These are phyloP conservation scores for Platycheirus albimanus DNA, from an alignment of 2,888 invertebrate species.

Conservation along the genomic window DNA sequence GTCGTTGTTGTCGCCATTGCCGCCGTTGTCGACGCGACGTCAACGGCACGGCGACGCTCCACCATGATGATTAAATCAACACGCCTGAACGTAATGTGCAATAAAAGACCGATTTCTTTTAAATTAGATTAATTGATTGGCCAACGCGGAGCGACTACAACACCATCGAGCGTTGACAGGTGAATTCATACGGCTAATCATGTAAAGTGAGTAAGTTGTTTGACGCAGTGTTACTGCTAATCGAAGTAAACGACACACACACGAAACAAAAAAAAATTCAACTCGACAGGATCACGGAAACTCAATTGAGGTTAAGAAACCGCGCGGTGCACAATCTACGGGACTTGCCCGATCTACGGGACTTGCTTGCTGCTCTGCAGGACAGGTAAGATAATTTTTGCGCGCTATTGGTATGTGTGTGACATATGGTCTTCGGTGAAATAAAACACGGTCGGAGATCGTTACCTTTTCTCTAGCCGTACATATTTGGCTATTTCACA, in stretches of 20 bases:
- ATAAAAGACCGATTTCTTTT: slow-evolving; percentile 67
- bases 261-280: neutral
- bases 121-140: slow-evolving; percentile 74
- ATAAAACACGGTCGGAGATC: slow-evolving; percentile 49
- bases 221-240: slow-evolving; percentile 60
- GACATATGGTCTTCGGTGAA: slow-evolving; percentile 62
- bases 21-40: slow-evolving; percentile 9
- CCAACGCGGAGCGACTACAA: slow-evolving; percentile 20
- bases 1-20: slow-evolving; percentile 14
- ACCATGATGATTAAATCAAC: slow-evolving; percentile 67
- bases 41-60: slow-evolving; percentile 10
- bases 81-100: slow-evolving; percentile 56
- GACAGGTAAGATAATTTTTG: slow-evolving; percentile 57
- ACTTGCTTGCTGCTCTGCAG: slow-evolving; percentile 25
- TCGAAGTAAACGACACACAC: slow-evolving; percentile 19
- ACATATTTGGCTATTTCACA: slow-evolving; percentile 50
- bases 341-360: slow-evolving; percentile 9
- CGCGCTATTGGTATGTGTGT: slow-evolving; percentile 64
- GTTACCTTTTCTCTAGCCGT: slow-evolving; percentile 27
- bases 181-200: slow-evolving; percentile 70
- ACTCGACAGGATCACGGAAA: slow-evolving; percentile 67
- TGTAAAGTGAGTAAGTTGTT: slow-evolving; percentile 70
- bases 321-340: slow-evolving; percentile 48
- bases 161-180: slow-evolving; percentile 60
- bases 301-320: slow-evolving; percentile 62